Evolutionary conservation across 2,888 invertebrate genomes (phyloP).

Genomic region (Hirudinaria manillensis): DNA sequence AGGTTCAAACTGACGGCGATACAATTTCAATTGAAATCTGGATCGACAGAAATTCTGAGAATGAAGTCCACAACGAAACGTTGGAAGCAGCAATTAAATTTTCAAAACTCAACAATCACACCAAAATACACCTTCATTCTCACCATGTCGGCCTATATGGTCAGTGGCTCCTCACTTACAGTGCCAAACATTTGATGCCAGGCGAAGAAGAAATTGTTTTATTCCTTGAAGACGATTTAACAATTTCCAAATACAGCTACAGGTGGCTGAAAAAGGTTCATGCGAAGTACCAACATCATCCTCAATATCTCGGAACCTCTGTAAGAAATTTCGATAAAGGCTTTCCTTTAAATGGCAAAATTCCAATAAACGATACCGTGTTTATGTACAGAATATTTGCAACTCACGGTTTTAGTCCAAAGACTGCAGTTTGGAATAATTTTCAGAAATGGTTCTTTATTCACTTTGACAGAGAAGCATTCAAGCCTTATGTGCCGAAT

Average conservation of each 20-base stretch:
- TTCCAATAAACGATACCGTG: constrained; percentile 30
- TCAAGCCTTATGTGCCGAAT: constrained; percentile 36
- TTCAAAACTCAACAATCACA: constrained; percentile 1
- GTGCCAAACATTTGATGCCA: constrained; percentile 24
- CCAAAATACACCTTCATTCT: constrained; percentile 37
- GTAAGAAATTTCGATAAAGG: constrained; percentile 41
- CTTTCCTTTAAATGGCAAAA: constrained; percentile 12
- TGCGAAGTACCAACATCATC: constrained; percentile 39
- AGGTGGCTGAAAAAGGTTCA: constrained; percentile 45
- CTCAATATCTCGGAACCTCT: constrained; percentile 42
- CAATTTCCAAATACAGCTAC: constrained; percentile 44
- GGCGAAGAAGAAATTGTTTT: constrained; percentile 43
- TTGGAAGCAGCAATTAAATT: constrained; percentile 33
- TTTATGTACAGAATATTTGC: constrained; percentile 34
- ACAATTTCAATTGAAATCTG: constrained; percentile 39
- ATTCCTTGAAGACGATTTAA: constrained; percentile 46
- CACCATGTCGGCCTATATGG: constrained; percentile 41
- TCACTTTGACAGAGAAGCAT: constrained; percentile 19
- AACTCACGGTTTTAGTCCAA: constrained; percentile 34
- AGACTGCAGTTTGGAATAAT: constrained; percentile 15
- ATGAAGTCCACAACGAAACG: constrained; percentile 34
- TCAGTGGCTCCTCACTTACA: constrained; percentile 44
- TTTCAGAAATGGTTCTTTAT: constrained; percentile 32
- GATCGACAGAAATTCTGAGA: constrained; percentile 35
- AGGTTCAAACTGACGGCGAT: constrained; percentile 36